These are phyloP conservation scores for Entomobrya multifasciata DNA, from an alignment of 2,888 invertebrate genomes.

Conservation along the genomic window DNA sequence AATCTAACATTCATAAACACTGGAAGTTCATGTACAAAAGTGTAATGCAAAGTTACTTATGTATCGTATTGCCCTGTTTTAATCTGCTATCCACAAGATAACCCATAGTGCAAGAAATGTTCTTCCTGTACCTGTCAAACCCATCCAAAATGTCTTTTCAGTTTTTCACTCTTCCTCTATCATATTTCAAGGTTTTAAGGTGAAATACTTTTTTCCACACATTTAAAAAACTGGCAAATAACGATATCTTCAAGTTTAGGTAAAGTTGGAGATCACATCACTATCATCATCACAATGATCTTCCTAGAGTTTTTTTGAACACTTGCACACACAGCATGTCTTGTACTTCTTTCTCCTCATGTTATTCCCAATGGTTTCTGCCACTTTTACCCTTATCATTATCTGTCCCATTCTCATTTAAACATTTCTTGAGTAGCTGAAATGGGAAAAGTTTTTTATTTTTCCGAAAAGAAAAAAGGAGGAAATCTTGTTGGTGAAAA, in stretches of 20 bases:
- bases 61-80: too few relatives aligned
- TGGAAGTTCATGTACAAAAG: too few relatives aligned
- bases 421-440: not conserved
- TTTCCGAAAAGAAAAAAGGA: not conserved
- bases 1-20: too few relatives aligned
- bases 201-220: not conserved
- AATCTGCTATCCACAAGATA: too few relatives aligned
- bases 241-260: too few relatives aligned
- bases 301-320: not conserved
- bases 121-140: conserved; percentile 35
- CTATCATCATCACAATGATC: not conserved
- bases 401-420: conserved; percentile 4
- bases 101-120: conserved; percentile 12
- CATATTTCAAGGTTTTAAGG: not conserved
- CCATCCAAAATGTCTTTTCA: conserved; percentile 29
- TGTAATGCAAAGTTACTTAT: too few relatives aligned
- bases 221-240: too few relatives aligned
- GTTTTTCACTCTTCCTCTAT: conserved; percentile 21
- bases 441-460: not conserved
- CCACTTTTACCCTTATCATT: not conserved
- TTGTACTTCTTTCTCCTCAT: not conserved
- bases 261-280: not conserved
- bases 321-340: not conserved
- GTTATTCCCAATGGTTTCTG: not conserved
- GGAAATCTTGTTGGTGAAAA: not conserved